Evolutionary conservation across 1,140 invertebrate species (phyloP), one percentile per base, ranked within the genome.

Genomic region (roundworm (Caenorhabditis elegans)): DNA sequence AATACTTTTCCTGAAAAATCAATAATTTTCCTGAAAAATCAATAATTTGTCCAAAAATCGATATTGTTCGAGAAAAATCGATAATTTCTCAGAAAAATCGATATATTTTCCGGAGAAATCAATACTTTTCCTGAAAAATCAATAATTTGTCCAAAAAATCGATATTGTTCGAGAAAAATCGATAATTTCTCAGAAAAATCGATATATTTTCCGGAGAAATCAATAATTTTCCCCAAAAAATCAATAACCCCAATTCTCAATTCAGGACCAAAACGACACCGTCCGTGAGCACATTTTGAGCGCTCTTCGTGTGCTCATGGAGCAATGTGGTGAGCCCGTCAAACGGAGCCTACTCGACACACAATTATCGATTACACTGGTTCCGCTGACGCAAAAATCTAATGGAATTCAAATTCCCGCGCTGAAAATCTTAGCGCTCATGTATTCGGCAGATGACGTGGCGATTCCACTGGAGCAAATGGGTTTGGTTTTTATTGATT

Each of bases 191-290:
- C n/a, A n/a, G n/a, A n/a, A n/a, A n/a, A n/a, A n/a, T n/a, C n/a
- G n/a, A n/a, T n/a, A n/a, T n/a, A n/a, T n/a, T n/a, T n/a, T n/a
- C n/a, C n/a, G n/a, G n/a, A n/a, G n/a, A n/a, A n/a, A n/a, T n/a
- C n/a, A n/a, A n/a, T n/a, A n/a, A n/a, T n/a, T n/a, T n/a, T n/a
- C n/a, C n/a, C n/a, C n/a, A n/a, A n/a, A n/a, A n/a, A n/a, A n/a
- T n/a, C n/a, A n/a, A n/a, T n/a, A n/a, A n/a, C n/a, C n/a, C 8
- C 15, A 43, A 8, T 43, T 43, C 39, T 43, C 31, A 28, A 36
- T 79, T 79, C 36, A 79, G 49, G 79, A 81, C 48, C 79, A 81
- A 53, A 76, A 75, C 60, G 70, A 76, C 39, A n/a, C n/a, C 8
- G 79, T 81, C 24, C 24, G 55, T 6, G 48, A 34, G 43, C 34